Base-by-base conservation (phyloP, 2,888 invertebrate species). In the Galeruca laticollis region DNA sequence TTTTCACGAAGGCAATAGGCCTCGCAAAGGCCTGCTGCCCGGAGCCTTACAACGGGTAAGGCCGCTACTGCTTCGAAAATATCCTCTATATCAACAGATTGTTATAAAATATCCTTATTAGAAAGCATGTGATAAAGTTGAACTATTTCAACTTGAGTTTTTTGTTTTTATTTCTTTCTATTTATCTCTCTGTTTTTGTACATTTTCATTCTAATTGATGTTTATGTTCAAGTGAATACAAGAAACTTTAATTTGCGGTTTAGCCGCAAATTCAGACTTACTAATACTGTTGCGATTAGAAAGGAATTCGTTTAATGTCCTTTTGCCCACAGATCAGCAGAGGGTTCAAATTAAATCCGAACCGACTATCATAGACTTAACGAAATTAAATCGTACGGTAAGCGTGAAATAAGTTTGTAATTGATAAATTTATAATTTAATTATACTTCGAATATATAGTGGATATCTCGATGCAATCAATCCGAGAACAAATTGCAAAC, bases 301-400 rank as follows among this genome's bases (percentile, higher is more conserved):
- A 47, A 47, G 47, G 47, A 47, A 47, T 47, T 18, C 47, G 15
- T 47, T 47, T 47, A 47, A 47, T 47, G 47, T 47, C 47, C 8
- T 47, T 26, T 1, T 47, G 15, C 15, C 15, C 47, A 47, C 47
- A 47, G 47, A 47, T 47, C 47, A 47, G 18, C 18, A 47, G 2
- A 15, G 47, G 18, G 18, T 18, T 18, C 18, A 47, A 47, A 47
- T 15, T 47, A 18, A 47, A 47, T 18, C 15, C 18, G 15, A 15
- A 47, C 8, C 47, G 18, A 18, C 47, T 47, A 47, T 47, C 47
- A 47, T 15, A n/a, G 15, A 47, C 2, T 15, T 9, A 15, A 47
- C 47, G 18, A 18, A 47, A 47, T 47, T 47, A 47, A 47, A 47
- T 47, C 15, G 18, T 47, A 47, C 47, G 15, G 8, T 47, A 15